phyloP scores from a whole-genome alignment of 2,888 invertebrate genomes.

The Creontiades dilutus region DNA sequence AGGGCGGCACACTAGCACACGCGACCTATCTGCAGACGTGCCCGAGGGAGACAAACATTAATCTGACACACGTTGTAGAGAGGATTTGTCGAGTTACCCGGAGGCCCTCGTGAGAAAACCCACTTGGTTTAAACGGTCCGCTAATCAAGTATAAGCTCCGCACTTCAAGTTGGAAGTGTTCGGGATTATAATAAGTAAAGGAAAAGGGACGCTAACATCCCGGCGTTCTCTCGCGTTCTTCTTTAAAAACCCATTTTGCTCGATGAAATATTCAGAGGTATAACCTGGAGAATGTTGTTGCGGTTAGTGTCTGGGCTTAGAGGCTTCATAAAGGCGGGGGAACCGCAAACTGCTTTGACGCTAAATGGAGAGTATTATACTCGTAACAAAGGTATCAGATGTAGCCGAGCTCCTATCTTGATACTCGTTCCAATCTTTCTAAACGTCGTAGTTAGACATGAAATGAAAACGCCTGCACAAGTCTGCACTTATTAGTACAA shows the following conservation, averaged over 20 bases:
- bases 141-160: constrained; percentile 11
- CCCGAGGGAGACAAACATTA: no score
- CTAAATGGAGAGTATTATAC: neutral
- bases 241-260: neutral
- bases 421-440: no score
- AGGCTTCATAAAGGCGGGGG: neutral
- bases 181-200: neutral
- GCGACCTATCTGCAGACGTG: no score
- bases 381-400: no score
- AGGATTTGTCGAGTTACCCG: neutral
- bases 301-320: neutral
- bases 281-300: constrained; percentile 1
- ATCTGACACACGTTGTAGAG: neutral
- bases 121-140: neutral
- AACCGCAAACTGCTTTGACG: constrained; percentile 18
- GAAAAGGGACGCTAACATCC: neutral
- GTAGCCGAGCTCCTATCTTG: no score
- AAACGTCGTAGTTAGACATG: no score
- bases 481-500: no score
- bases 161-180: neutral
- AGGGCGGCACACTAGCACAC: no score
- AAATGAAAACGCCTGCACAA: no score
- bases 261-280: constrained; percentile 22
- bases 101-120: neutral
- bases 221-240: neutral